These are phyloP conservation scores for Ennomos quercinarius DNA, from an alignment of 2,888 invertebrate species.

Conservation along the genomic window DNA sequence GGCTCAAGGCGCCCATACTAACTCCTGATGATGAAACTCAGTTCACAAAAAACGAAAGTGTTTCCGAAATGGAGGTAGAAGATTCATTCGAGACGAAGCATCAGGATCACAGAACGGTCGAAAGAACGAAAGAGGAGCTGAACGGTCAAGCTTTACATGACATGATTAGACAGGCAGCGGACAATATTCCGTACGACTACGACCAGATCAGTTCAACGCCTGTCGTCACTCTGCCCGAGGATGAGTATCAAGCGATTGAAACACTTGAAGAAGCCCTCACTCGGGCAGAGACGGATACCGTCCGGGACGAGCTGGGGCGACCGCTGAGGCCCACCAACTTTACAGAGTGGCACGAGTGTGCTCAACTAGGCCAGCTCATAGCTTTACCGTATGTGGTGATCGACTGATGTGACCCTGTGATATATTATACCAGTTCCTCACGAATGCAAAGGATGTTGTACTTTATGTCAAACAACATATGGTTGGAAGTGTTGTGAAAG, in stretches of 20 bases:
- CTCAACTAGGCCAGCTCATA: constrained; percentile 92
- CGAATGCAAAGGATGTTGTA: constrained; percentile 3
- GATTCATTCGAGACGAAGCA: constrained; percentile 49
- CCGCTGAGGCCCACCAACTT: constrained; percentile 83
- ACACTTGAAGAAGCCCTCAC: constrained; percentile 40
- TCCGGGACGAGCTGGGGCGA: constrained; percentile 59
- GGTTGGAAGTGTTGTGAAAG: neutral
- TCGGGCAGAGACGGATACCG: constrained; percentile 27
- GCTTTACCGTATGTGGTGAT: constrained; percentile 99
- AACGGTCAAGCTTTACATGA: constrained; percentile 62
- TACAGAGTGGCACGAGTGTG: constrained; percentile 96
- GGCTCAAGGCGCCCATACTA: constrained; percentile 67
- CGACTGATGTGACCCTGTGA: constrained; percentile 87
- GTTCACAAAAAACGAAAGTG: constrained; percentile 37
- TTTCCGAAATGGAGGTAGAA: constrained; percentile 38
- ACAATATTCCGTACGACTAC: constrained; percentile 59
- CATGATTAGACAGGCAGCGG: constrained; percentile 48
- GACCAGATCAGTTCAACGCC: constrained; percentile 59
- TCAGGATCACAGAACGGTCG: constrained; percentile 72
- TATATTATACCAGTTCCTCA: constrained; percentile 34
- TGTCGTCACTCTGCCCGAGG: constrained; percentile 49
- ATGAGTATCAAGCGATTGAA: constrained; percentile 34
- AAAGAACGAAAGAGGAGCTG: constrained; percentile 69
- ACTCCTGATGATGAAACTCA: constrained; percentile 58
- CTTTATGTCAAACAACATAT: constrained; percentile 10